Evolutionary conservation across 1,140 invertebrate species (phyloP), one percentile per base, ranked within the genome.

Genomic region (Leptonema lineaticorne): DNA sequence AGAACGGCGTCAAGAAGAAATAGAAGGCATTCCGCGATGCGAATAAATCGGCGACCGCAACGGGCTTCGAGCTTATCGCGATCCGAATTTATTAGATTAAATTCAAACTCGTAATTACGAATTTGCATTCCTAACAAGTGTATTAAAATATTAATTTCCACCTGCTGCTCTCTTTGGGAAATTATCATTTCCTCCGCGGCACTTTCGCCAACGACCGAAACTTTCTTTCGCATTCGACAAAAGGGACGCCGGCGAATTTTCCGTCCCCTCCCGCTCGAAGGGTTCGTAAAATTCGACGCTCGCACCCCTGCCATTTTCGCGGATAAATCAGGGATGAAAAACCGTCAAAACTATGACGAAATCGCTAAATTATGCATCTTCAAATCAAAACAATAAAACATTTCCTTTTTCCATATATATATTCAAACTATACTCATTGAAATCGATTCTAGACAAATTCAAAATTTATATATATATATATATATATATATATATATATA

Each of bases 111-210:
- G 67, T 60, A 62, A 68, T 68, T 68, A 46, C 58, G 57, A 68
- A 68, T 68, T 68, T 68, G 65, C 65, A 67, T 67, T 59, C 64
- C 58, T 68, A 68, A 68, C 67, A 68, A 68, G 67, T 68, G 67
- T 68, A 68, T 68, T 68, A 68, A 63, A 68, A 68, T 68, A 68
- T 68, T 68, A 68, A 68, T 68, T 68, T 68, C 67, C 67, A 68
- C 67, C 67, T 68, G 67, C 57, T 68, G 67, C 57, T 60, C 56
- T 59, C 57, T 58, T 59, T 59, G 50, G 6, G 65, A 59, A 67
- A 67, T 67, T 67, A 67, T 67, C 57, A 67, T 67, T 67, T 67
- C 57, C 57, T 7, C 16, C 46, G 63, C 20, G 22, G 45, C 29
- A 56, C 65, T 67, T 41, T 66, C 50, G 20, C 53, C 29, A 22